Evolutionary conservation across 2,797 vertebrate species (phyloP).

Genomic region (Pipistrellus pygmaeus): DNA sequence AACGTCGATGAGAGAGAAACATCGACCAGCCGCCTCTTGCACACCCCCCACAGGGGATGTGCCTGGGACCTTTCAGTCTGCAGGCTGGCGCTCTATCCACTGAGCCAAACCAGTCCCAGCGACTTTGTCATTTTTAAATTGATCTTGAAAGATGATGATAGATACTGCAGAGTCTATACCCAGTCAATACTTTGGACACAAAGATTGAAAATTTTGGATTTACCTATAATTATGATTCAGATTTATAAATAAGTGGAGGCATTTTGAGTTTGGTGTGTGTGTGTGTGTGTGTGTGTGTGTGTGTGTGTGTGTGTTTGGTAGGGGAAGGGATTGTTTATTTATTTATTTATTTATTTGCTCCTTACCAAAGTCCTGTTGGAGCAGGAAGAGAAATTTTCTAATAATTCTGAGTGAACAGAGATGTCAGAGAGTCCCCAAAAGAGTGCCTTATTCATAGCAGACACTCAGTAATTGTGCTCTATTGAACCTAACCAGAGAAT

Average conservation of each 20-base stretch:
- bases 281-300: too few species aligned
- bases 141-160: constrained; percentile 38
- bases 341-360: not conserved
- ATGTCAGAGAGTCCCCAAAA: not conserved
- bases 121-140: constrained; percentile 50
- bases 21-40: too few species aligned
- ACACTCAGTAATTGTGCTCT: not conserved
- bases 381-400: not conserved
- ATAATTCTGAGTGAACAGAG: not conserved
- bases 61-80: too few species aligned
- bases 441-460: constrained; percentile 18
- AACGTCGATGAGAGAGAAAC: too few species aligned
- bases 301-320: too few species aligned
- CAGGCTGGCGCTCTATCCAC: too few species aligned
- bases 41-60: too few species aligned
- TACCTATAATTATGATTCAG: not conserved
- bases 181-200: constrained; percentile 42
- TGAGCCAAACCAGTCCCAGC: too few species aligned
- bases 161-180: not conserved
- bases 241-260: not conserved
- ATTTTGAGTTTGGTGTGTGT: not conserved
- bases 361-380: constrained; percentile 33
- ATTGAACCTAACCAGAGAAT: constrained; percentile 13
- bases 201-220: constrained; percentile 27
- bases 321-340: too few species aligned